Base-by-base conservation (phyloP, 2,113 vertebrate genomes). In the Scatophagus argus region DNA sequence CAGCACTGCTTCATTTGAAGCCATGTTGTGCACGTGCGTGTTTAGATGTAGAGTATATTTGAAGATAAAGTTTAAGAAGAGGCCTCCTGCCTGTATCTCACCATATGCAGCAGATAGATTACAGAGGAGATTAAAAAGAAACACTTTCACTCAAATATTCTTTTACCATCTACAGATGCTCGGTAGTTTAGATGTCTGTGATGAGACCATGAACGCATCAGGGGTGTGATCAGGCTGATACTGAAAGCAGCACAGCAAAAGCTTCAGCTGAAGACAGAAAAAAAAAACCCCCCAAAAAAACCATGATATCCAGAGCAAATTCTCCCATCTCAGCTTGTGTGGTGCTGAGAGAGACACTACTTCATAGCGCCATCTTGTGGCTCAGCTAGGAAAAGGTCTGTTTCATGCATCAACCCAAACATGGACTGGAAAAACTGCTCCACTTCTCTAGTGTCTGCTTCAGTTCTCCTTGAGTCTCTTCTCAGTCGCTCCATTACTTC, bases 281-380 rank as follows among this genome's bases (percentile, higher is more conserved):
- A 47, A 23, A 56, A n/a, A n/a, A n/a, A n/a, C n/a, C n/a, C n/a
- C n/a, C n/a, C n/a, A n/a, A n/a, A n/a, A n/a, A 49, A 43, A n/a
- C 23, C 25, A 36, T 62, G 11, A 27, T 36, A 75, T 66, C 36
- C 46, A 66, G 23, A 62, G 54, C 41, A 69, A 55, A 32, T 38
- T 73, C 52, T 36, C 49, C 49, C 36, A 73, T 85, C 56, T 62
- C 55, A 72, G 61, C 62, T 73, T 39, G 32, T 46, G 17, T 43
- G 31, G 34, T 54, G 60, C 38, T 46, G 54, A n/a, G 21, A 63
- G 44, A 51, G 80, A 82, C 21, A 8, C 61, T 74, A 85, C 78
- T 79, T 70, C 51, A 82, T 29, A 88, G 83, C 74, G 81, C 91
- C 92, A 92, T 91, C 92, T 88, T 81, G 91, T 92, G 92, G 86